A percentile compares a stretch with the other conserved stretches of the same genome.
Conservation (phyloP, 2,888 invertebrate species). For the Parapristionchus giblindavisi region DNA sequence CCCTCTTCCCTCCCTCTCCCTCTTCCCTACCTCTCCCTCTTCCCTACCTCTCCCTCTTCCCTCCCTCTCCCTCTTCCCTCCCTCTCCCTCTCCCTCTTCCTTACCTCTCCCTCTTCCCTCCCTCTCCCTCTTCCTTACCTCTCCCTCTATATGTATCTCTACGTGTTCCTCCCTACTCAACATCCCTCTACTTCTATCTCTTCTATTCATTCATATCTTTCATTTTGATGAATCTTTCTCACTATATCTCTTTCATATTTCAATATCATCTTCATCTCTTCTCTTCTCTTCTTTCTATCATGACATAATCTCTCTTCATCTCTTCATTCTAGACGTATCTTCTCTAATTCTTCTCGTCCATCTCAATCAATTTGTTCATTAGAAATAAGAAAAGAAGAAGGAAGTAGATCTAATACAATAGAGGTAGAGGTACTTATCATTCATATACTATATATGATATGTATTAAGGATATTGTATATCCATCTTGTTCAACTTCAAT, state of each 20-base stretch:
- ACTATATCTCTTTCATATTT: background rate
- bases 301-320: slow-evolving; percentile 1
- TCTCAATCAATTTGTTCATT: no score
- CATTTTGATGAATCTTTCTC: background rate
- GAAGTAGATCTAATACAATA: no score
- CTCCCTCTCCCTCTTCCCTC: background rate
- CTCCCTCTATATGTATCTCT: no score
- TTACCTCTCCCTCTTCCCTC: background rate
- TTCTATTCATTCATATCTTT: background rate
- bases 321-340: background rate
- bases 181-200: background rate
- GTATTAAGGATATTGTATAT: no score
- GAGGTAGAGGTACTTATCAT: no score
- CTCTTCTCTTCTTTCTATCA: no score
- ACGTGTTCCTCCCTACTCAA: background rate
- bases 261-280: background rate
- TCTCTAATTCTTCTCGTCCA: background rate
- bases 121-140: background rate
- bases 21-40: no score
- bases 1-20: slow-evolving; percentile 7
- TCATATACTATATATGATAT: no score
- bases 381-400: no score
- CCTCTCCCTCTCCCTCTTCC: background rate
- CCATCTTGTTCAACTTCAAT: no score
- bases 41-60: no score